phyloP scores from a whole-genome alignment of 2,113 vertebrate genomes.

The Plectropomus leopardus region DNA sequence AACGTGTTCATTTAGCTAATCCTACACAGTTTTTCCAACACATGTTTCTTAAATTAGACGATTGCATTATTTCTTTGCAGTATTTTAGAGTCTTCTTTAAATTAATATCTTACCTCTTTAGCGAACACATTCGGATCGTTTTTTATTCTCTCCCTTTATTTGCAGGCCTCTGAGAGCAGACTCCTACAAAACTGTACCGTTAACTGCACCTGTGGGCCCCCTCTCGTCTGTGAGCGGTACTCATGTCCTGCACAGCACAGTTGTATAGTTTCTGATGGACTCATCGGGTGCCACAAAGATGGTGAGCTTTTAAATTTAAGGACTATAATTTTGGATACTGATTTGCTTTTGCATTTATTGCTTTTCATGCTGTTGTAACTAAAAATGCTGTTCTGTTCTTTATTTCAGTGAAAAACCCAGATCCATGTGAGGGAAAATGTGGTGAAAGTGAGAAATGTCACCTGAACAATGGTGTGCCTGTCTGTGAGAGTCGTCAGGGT shows the following conservation, averaged over 20 bases:
- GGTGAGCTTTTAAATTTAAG: constrained; percentile 13
- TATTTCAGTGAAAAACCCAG: not conserved
- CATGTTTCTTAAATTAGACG: not conserved
- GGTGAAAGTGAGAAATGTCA: constrained; percentile 25
- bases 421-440: constrained; percentile 27
- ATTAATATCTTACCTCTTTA: not conserved
- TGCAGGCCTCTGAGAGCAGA: constrained; percentile 43
- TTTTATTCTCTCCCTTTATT: constrained; percentile 20
- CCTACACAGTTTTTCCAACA: not conserved
- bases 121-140: not conserved
- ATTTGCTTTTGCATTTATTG: not conserved
- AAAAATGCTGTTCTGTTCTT: not conserved
- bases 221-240: constrained; percentile 33
- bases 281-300: constrained; percentile 29
- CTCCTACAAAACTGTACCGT: constrained; percentile 46
- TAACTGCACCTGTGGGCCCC: constrained; percentile 57
- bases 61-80: not conserved
- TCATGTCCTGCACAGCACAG: constrained; percentile 32
- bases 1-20: not conserved
- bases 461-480: not conserved
- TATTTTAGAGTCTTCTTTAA: not conserved
- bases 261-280: constrained; percentile 34
- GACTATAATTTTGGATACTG: not conserved
- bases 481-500: constrained; percentile 20
- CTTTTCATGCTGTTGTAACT: not conserved